A percentile compares a stretch with the other conserved stretches of the same genome.
These are phyloP conservation scores for Bradynema listronoti DNA, from an alignment of 1,140 invertebrate species.

Conservation along the genomic window DNA sequence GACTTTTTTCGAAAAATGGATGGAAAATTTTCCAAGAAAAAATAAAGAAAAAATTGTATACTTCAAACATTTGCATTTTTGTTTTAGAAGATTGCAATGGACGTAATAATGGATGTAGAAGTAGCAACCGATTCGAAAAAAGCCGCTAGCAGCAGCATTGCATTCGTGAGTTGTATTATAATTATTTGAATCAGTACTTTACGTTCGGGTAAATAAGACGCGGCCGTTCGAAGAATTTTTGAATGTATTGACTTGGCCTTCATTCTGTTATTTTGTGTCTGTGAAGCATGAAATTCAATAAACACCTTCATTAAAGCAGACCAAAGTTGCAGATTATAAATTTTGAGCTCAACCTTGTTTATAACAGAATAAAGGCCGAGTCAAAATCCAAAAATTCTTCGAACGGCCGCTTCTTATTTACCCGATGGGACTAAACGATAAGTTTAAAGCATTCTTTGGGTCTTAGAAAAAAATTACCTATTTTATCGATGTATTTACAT, in stretches of 20 bases:
- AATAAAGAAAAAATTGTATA: not conserved
- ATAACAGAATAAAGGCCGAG: too few species aligned
- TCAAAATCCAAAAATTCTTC: too few species aligned
- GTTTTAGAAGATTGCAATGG: not conserved
- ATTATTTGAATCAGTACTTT: not conserved
- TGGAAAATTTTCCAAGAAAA: constrained; percentile 1
- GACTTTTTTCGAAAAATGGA: constrained; percentile 8
- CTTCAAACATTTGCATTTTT: constrained; percentile 3
- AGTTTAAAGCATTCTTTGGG: not conserved
- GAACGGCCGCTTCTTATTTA: too few species aligned
- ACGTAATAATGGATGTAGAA: not conserved
- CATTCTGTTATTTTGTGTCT: too few species aligned
- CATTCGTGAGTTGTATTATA: constrained; percentile 11
- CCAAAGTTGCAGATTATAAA: too few species aligned
- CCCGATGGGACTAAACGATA: too few species aligned
- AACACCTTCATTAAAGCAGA: too few species aligned
- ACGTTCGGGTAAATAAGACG: too few species aligned
- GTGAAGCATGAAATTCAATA: too few species aligned
- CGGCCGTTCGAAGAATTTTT: too few species aligned
- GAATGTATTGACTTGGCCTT: too few species aligned
- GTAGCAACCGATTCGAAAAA: not conserved
- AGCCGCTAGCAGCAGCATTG: constrained; percentile 5
- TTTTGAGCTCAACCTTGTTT: too few species aligned
- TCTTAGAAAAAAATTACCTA: not conserved
- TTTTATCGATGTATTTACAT: not conserved